Conservation (phyloP, 2,797 vertebrate species). For the Darevskia nairensis region DNA sequence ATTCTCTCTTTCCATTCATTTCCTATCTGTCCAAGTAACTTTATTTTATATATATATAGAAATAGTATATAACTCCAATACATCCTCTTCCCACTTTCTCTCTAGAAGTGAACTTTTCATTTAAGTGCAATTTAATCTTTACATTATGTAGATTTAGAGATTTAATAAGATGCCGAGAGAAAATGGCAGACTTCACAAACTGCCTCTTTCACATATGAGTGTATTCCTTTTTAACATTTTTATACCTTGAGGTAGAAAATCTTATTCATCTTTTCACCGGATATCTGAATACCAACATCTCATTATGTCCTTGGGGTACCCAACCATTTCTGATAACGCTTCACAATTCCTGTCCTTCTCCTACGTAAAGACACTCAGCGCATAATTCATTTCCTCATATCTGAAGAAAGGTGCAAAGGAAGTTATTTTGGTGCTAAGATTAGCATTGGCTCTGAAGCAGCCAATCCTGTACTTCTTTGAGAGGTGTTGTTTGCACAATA, state of each 20-base stretch:
- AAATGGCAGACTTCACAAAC: background rate
- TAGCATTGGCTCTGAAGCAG: background rate
- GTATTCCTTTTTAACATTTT: background rate
- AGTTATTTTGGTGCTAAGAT: background rate
- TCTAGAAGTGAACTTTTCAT: conserved; percentile 19
- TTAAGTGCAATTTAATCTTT: conserved; percentile 22
- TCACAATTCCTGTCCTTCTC: background rate
- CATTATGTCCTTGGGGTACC: background rate
- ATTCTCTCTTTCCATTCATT: background rate
- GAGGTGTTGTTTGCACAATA: background rate
- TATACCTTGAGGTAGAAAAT: background rate
- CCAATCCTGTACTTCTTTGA: background rate
- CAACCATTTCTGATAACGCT: background rate
- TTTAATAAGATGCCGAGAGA: background rate
- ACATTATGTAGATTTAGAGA: conserved; percentile 5
- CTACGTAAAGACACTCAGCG: background rate
- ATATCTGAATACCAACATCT: conserved; percentile 12
- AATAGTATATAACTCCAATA: conserved; percentile 15
- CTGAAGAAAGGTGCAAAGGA: background rate
- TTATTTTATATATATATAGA: background rate
- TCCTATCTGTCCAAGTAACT: conserved; percentile 8
- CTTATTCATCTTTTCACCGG: background rate
- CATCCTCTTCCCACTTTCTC: background rate
- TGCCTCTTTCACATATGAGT: background rate
- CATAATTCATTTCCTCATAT: background rate